Evolutionary conservation across 2,888 invertebrate species (phyloP), one percentile per base, ranked within the genome.

Genomic region (Drosophila picticornis): DNA sequence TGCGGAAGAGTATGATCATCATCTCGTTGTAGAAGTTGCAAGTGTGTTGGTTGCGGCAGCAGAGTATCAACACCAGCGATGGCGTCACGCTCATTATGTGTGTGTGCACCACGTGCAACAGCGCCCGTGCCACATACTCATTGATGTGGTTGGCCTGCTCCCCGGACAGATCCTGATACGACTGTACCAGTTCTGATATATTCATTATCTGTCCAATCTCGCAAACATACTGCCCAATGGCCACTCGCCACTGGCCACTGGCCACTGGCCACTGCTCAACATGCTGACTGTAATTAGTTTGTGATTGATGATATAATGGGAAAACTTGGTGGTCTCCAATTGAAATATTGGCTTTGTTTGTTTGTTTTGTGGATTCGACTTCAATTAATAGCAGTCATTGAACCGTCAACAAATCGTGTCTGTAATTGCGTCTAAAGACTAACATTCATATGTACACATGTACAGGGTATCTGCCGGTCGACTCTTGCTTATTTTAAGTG

Each of bases 1-100:
- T 64, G 25, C 64, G 72, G 51, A 90, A 90, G 11, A 91, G 53
- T 1, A 78, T 66, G 58, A 73, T 77, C 73, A 90, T 71, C 64
- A 91, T 72, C 43, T 90, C 83, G 59, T 85, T 89, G 63, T 88
- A 92, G 62, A 90, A 91, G n/a, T 81, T 81, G 65, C 83, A 81
- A 0, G 83, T 83, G 6, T 81, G 73, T 19, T 70, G 58, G 27
- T 78, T 68, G 4, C 84, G 78, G 43, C 90, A 91, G 40, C 81
- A 84, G 0, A 91, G 38, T 0, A 86, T 83, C 29, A 91, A 38
- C 5, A 90, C 82, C 63, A 92, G 74, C 5, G 86, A 87, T 0
- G 83, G 80, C 5, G 87, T 83, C 59, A 81, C 67, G n/a, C 66
- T 80, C 31, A 85, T 55, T 16, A 91, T 84, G 38, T 86, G 82